Conservation (phyloP, 2,797 vertebrate species). For the Trachurus trachurus region DNA sequence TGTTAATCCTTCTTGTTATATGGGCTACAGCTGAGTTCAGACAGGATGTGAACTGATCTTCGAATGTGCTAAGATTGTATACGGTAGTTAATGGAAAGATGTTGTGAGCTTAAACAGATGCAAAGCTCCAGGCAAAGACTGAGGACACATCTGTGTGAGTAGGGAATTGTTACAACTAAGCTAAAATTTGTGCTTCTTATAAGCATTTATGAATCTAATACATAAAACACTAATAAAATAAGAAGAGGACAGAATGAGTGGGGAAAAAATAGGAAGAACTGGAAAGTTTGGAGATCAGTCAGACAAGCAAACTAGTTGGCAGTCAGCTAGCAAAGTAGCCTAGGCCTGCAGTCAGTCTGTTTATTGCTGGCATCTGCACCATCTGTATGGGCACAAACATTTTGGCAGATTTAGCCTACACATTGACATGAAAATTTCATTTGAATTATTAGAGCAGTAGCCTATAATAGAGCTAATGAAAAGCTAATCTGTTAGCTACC, state of each 20-base stretch:
- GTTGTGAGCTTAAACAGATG: background rate
- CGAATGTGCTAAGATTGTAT: background rate
- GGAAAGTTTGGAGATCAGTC: background rate
- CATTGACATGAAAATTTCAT: background rate
- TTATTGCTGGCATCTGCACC: background rate
- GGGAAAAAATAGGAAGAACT: background rate
- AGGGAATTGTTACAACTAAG: background rate
- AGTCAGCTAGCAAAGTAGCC: background rate
- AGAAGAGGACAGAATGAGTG: background rate
- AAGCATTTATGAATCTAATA: background rate
- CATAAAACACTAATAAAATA: background rate
- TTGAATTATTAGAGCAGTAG: background rate
- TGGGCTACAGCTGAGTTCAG: conserved; percentile 23
- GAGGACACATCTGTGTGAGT: background rate
- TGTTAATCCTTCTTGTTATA: conserved; percentile 20
- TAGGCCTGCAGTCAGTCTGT: background rate
- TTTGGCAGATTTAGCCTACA: background rate
- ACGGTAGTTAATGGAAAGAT: background rate
- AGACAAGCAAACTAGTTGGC: background rate
- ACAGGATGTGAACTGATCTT: conserved; percentile 11
- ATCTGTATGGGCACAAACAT: background rate
- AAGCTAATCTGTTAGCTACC: too few relatives aligned
- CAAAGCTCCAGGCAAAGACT: background rate
- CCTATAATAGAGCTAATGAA: background rate
- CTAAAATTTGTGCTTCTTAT: background rate